These are phyloP conservation scores for Harpagoxenus sublaevis DNA, from an alignment of 2,888 invertebrate species.

Conservation along the genomic window DNA sequence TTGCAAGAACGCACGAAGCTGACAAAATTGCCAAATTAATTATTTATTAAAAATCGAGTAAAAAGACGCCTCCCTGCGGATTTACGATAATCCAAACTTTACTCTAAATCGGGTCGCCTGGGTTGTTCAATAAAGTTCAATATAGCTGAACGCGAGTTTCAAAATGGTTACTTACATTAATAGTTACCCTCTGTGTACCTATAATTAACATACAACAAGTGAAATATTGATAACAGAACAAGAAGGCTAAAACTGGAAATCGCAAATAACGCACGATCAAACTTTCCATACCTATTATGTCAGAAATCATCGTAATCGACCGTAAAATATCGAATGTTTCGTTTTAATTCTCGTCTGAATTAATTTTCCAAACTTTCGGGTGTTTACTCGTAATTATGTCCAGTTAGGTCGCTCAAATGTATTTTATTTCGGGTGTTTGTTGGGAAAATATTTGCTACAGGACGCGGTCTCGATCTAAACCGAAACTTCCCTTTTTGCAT, in stretches of 20 bases:
- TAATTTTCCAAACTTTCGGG: background rate
- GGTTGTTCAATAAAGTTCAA: conserved; percentile 32
- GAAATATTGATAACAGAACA: background rate
- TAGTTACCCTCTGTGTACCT: background rate
- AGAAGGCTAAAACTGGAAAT: background rate
- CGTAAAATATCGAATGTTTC: background rate
- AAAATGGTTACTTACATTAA: conserved; percentile 31
- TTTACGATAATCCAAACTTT: conserved; percentile 1
- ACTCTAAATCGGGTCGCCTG: background rate
- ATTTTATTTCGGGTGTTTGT: background rate
- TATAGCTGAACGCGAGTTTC: conserved; percentile 23
- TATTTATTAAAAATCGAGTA: conserved; percentile 17
- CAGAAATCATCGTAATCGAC: background rate
- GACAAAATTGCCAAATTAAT: conserved; percentile 11
- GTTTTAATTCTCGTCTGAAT: background rate
- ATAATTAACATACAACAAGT: conserved; percentile 23
- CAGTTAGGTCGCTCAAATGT: too few relatives aligned
- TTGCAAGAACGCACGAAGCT: background rate
- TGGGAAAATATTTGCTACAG: background rate
- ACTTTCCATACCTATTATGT: background rate
- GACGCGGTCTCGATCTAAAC: background rate
- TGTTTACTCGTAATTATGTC: background rate
- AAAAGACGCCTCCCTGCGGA: background rate
- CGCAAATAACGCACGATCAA: background rate
- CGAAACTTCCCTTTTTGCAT: background rate